Base-by-base conservation (phyloP, 2,888 invertebrate genomes). In the Antheraea assamensis region DNA sequence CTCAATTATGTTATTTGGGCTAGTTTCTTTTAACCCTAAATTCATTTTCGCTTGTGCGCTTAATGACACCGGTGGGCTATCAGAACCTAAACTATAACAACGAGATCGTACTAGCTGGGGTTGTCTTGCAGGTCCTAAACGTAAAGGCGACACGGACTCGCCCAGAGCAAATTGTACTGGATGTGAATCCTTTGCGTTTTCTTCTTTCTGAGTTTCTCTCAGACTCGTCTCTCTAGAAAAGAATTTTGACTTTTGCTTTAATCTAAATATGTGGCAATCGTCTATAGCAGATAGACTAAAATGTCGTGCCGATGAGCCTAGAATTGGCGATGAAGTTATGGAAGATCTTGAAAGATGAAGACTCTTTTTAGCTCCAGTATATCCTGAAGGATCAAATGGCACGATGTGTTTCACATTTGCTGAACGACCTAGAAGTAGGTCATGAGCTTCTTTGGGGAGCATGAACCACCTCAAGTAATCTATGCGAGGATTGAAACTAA, bases 381-480 rank as follows among this genome's bases (percentile, higher is more conserved):
- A 96, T 61, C 95, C 94, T 61, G 95, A 92, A 0, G 97, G 97
- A 85, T 96, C 96, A 84, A 97, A 97, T 74, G 97, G 97, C 78
- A 97, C 96, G 78, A 96, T 95, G 75, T 97, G 97, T 90, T 97
- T 97, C 15, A 97, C 97, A 83, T 97, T 97, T 74, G 96, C 96
- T 64, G 97, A 97, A 82, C 96, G 96, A 30, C 97, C 97, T 1
- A 97, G 92, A 2, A 97, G 90, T 55, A 97, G 95, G 79, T 96
- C 96, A 83, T 97, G 97, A 0, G 98, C 98, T 93, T 98, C 98
- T 85, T 97, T 97, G 0, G 98, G 98, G 72, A 98, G 89, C 95
- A 98, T 96, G 90, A 98, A 98, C 98, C 98, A 98, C 76, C 98
- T 95, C 21, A 98, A 92, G 73, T 95, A 95, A 78, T 97, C 96